A percentile compares a stretch with the other conserved stretches of the same genome.
phyloP scores from a whole-genome alignment of 1,140 invertebrate genomes.

The Neotoxoptera formosana region DNA sequence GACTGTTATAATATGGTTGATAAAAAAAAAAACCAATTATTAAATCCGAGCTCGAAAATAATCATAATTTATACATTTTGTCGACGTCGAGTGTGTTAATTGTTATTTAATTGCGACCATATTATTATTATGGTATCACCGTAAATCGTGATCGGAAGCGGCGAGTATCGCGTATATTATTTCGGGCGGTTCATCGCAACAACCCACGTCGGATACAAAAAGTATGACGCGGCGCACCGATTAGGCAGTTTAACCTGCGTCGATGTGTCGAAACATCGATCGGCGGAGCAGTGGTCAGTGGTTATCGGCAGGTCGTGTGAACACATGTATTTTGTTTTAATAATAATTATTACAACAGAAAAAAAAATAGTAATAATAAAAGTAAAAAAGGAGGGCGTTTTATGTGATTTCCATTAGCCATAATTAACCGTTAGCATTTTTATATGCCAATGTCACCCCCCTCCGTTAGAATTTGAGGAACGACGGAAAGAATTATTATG shows the following conservation, averaged over 20 bases:
- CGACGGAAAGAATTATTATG: conserved; percentile 24
- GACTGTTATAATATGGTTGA: background rate
- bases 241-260: conserved; percentile 30
- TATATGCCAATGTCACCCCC: conserved; percentile 32
- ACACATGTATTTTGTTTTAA: conserved; percentile 3
- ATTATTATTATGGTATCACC: background rate
- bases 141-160: background rate
- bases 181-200: background rate
- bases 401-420: conserved; percentile 38
- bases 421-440: conserved; percentile 32
- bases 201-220: background rate
- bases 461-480: conserved; percentile 40
- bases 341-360: background rate
- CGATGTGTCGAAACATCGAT: background rate
- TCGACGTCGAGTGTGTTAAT: background rate
- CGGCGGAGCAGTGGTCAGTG: background rate
- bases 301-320: background rate
- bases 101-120: background rate
- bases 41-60: background rate
- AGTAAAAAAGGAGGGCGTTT: background rate
- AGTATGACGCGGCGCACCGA: conserved; percentile 11
- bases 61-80: background rate
- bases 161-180: background rate
- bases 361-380: background rate
- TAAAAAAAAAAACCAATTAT: background rate